A percentile compares a stretch with the other conserved stretches of the same genome.
Conservation (phyloP, 2,113 vertebrate species). For the Takifugu bimaculatus region DNA sequence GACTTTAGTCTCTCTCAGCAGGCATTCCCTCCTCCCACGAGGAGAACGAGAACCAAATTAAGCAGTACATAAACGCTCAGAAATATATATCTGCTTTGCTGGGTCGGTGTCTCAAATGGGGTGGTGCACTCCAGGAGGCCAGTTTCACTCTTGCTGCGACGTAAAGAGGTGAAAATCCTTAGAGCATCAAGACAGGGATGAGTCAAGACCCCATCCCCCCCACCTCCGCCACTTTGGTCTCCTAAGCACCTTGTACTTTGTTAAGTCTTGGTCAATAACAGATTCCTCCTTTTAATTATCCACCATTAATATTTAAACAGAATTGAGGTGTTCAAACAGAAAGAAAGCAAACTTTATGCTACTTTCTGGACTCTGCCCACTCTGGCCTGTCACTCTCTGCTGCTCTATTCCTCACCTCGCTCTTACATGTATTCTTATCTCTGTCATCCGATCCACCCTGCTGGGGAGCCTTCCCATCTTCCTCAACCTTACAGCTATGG, state of each 20-base stretch:
- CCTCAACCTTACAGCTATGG: slow-evolving; percentile 26
- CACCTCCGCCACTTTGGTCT: neutral
- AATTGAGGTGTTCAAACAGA: slow-evolving; percentile 41
- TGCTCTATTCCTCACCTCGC: slow-evolving; percentile 13
- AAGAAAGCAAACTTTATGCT: slow-evolving; percentile 46
- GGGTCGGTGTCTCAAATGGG: slow-evolving; percentile 29
- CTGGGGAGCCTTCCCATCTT: slow-evolving; percentile 23
- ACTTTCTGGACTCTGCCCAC: neutral
- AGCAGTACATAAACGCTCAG: slow-evolving; percentile 45
- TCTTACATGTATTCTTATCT: slow-evolving; percentile 33
- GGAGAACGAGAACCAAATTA: slow-evolving; percentile 49
- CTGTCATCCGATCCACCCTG: slow-evolving; percentile 25
- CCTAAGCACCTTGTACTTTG: slow-evolving; percentile 38
- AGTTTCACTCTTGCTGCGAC: slow-evolving; percentile 18
- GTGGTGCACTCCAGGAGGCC: slow-evolving; percentile 32
- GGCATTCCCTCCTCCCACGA: no score
- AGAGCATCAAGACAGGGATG: slow-evolving; percentile 15
- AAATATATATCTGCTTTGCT: slow-evolving; percentile 33
- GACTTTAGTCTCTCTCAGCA: no score
- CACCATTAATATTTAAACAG: slow-evolving; percentile 74
- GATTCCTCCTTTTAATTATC: slow-evolving; percentile 71
- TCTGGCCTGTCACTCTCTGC: neutral
- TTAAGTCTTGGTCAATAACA: slow-evolving; percentile 66
- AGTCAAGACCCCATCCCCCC: slow-evolving; percentile 30
- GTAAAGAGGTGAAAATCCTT: slow-evolving; percentile 58